Percentiles rank a stretch among this genome's conserved stretches.
Evolutionary conservation across 2,113 vertebrate genomes (phyloP).

Genomic region (Oophaga pumilio): DNA sequence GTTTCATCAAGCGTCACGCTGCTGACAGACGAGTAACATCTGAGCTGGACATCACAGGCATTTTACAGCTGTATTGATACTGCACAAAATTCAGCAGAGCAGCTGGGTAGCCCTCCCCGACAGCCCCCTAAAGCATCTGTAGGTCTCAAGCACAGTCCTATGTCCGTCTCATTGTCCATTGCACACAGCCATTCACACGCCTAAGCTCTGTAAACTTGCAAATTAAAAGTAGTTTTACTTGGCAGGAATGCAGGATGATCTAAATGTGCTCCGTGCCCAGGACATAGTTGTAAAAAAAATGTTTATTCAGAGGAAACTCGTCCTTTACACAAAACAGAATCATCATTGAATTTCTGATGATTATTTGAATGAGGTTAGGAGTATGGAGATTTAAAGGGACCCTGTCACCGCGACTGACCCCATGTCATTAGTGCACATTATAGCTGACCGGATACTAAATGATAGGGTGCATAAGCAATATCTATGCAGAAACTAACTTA

Average conservation of each 20-base stretch:
- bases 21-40: conserved; percentile 51
- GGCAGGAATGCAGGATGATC: neutral
- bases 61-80: conserved; percentile 31
- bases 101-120: conserved; percentile 19
- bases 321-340: neutral
- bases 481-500: too few species aligned
- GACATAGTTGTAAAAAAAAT: neutral
- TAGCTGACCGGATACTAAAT: neutral
- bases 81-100: neutral
- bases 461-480: too few species aligned
- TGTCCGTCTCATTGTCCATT: conserved; percentile 30
- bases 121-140: neutral
- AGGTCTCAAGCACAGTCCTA: neutral
- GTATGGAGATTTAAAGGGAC: neutral
- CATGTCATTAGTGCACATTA: neutral
- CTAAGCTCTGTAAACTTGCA: conserved; percentile 35
- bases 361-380: neutral
- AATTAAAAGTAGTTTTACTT: conserved; percentile 37
- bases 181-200: conserved; percentile 33
- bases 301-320: neutral
- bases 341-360: neutral
- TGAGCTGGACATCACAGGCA: conserved; percentile 34
- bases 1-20: conserved; percentile 7
- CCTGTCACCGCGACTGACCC: neutral
- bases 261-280: conserved; percentile 15